Percentiles rank a stretch among this genome's conserved stretches.
Conservation (phyloP, 1,140 invertebrate species). For the Scaptodrosophila lebanonensis region DNA sequence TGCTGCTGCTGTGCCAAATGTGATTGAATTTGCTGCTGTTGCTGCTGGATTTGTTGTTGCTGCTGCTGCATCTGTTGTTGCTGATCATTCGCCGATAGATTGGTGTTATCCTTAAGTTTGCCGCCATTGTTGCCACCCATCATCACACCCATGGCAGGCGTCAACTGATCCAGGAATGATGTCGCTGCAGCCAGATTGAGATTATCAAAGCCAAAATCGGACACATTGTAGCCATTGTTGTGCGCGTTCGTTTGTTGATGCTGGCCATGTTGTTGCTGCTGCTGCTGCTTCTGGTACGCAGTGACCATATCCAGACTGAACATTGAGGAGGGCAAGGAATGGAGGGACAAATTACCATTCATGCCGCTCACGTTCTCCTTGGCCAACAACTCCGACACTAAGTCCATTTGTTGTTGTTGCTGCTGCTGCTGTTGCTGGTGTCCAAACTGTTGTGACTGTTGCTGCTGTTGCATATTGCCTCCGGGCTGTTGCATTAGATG, state of each 20-base stretch:
- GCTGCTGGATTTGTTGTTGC: constrained; percentile 35
- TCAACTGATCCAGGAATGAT: constrained; percentile 47
- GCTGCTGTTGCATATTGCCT: constrained; percentile 19
- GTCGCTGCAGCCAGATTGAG: constrained; percentile 31
- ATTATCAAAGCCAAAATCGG: constrained; percentile 56
- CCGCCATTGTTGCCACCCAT: constrained; percentile 13
- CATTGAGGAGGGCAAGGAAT: constrained; percentile 49
- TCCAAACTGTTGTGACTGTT: constrained; percentile 14
- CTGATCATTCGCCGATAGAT: constrained; percentile 21
- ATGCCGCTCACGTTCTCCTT: constrained; percentile 65
- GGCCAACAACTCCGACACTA: constrained; percentile 61
- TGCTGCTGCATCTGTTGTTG: constrained; percentile 2
- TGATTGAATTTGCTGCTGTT: constrained; percentile 60
- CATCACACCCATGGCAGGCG: constrained; percentile 33
- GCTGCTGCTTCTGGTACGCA: constrained; percentile 44
- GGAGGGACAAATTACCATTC: constrained; percentile 75
- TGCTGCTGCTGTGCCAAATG: constrained; percentile 25
- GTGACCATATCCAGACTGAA: constrained; percentile 57
- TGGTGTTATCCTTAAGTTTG: constrained; percentile 4
- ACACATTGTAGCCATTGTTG: constrained; percentile 66
- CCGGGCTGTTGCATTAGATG: constrained; percentile 56
- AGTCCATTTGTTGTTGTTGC: constrained; percentile 46
- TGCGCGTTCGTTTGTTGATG: constrained; percentile 52
- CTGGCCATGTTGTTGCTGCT: constrained; percentile 42
- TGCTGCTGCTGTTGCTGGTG: constrained; percentile 36